A percentile compares a stretch with the other conserved stretches of the same genome.
Conservation (phyloP, 2,888 invertebrate genomes). For the Ophion costatus region DNA sequence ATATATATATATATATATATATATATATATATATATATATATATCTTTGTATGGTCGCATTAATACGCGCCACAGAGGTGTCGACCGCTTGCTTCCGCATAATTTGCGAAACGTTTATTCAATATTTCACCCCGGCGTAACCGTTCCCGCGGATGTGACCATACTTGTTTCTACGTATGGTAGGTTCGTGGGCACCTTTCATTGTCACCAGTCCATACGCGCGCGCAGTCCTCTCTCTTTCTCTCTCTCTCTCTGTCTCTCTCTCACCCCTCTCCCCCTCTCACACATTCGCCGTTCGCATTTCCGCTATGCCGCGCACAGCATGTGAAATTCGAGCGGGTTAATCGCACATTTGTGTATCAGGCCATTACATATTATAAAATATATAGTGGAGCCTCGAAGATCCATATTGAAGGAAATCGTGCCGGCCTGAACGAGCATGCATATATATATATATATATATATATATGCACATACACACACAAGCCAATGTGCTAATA, state of each 20-base stretch:
- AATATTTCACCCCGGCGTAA: conserved; percentile 66
- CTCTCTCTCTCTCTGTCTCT: conserved; percentile 33
- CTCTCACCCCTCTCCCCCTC: neutral
- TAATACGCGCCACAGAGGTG: conserved; percentile 58
- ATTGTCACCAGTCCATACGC: conserved; percentile 43
- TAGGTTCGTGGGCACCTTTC: conserved; percentile 43
- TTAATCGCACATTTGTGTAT: conserved; percentile 67
- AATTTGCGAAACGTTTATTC: conserved; percentile 68
- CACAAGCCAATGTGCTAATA: neutral
- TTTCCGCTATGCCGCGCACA: conserved; percentile 32
- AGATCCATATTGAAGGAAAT: neutral
- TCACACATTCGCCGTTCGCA: conserved; percentile 11
- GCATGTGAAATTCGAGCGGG: conserved; percentile 62
- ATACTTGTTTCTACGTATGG: conserved; percentile 21
- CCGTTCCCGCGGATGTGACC: conserved; percentile 27
- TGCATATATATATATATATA: neutral
- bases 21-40: conserved; percentile 13
- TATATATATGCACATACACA: neutral
- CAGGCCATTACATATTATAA: conserved; percentile 47
- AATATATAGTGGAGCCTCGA: neutral
- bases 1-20: conserved; percentile 15
- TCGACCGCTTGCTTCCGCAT: conserved; percentile 67
- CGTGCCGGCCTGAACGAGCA: neutral
- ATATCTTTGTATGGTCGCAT: conserved; percentile 36
- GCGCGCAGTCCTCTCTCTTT: conserved; percentile 21